phyloP scores from a whole-genome alignment of 2,888 invertebrate species.

The Drosophila quinaria region DNA sequence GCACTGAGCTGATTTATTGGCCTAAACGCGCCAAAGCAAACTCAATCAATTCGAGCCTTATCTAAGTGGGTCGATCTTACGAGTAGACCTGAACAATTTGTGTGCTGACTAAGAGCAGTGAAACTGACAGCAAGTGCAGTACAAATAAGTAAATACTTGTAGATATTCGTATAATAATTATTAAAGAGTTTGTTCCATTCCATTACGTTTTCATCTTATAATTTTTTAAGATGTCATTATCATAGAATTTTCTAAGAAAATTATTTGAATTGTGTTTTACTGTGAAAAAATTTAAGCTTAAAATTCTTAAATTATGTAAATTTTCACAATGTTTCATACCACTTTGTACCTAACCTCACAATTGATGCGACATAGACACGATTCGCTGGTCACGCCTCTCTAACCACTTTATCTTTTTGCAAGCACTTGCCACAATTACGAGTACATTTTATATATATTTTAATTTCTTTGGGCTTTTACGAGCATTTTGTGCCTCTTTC shows the following conservation, averaged over 20 bases:
- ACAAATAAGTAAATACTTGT: not conserved
- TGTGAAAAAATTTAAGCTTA: not conserved
- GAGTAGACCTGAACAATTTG: not conserved
- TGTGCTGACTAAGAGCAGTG: constrained; percentile 20
- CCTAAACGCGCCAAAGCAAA: constrained; percentile 24
- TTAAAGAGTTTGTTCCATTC: not conserved
- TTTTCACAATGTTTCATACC: constrained; percentile 27
- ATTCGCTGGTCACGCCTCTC: constrained; percentile 36
- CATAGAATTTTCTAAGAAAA: no score
- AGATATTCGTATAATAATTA: not conserved
- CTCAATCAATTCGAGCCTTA: constrained; percentile 39
- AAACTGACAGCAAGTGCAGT: constrained; percentile 6
- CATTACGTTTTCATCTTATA: not conserved
- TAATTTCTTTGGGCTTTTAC: constrained; percentile 64
- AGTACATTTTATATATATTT: constrained; percentile 52
- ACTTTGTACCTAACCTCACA: constrained; percentile 40
- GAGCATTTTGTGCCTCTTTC: constrained; percentile 32
- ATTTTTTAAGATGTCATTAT: no score
- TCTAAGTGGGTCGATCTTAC: constrained; percentile 74
- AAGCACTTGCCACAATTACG: constrained; percentile 47
- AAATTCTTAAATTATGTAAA: not conserved
- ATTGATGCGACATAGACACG: constrained; percentile 25
- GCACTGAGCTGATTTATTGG: constrained; percentile 52
- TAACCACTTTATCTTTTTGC: constrained; percentile 19
- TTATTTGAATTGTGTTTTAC: no score